Evolutionary conservation across 1,140 invertebrate species (phyloP), one percentile per base, ranked within the genome.

Genomic region (Pollicipes pollicipes): DNA sequence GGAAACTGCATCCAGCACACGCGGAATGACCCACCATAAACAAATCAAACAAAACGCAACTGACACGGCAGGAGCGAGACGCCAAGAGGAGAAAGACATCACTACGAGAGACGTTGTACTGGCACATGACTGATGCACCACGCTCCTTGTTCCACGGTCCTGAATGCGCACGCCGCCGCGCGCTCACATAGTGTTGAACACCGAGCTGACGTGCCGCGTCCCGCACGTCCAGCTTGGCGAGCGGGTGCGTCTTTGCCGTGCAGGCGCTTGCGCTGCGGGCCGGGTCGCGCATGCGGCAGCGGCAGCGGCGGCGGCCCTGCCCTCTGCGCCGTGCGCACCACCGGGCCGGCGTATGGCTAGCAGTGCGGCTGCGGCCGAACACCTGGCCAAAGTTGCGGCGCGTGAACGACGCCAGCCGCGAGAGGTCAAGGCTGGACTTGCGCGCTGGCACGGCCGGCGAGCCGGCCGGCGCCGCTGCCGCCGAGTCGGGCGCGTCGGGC

Each of bases 161-260:
- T 21, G 45, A n/a, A n/a, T 2, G 45, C 45, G 45, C 2, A 10
- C 6, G 13, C 45, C 13, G 45, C 17, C 45, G 10, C 10, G 45
- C 45, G 45, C 45, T 58, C 45, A 58, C 45, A 58, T 58, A 3
- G 45, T 58, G 45, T 58, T 58, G 17, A 58, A 58, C 45, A 58
- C 45, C 2, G 45, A 58, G 45, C 45, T 58, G 6, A 58, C 45
- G 45, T 58, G 45, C 2, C 45, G 45, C 6, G 45, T 58, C 6
- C n/a, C 45, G 45, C 45, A 58, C 45, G 45, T 58, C 45, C 45
- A 58, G 45, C 45, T 58, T 58, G 17, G 45, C 13, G 21, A 58
- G 45, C 45, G 45, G 45, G 45, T 58, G 45, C 45, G 45, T 58
- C 45, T 58, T n/a, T 58, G 45, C 45, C 45, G 45, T 58, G 45